These are phyloP conservation scores for Autographa pulchrina DNA, from an alignment of 2,888 invertebrate genomes.

Conservation along the genomic window DNA sequence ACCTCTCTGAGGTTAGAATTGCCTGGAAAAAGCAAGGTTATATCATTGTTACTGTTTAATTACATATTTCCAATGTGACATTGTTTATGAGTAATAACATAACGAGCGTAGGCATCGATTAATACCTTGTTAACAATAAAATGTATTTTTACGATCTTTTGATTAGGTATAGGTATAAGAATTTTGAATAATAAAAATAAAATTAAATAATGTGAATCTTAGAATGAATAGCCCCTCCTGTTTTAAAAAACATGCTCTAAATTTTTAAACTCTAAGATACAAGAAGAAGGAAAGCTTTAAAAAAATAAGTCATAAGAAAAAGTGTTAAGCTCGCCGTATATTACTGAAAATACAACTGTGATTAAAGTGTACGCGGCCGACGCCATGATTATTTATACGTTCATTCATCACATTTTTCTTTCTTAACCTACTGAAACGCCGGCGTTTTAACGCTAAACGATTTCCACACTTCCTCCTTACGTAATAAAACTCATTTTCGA, in stretches of 20 bases:
- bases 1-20: neutral
- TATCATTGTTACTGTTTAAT: neutral
- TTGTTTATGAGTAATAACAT: neutral
- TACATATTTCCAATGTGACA: neutral
- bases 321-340: slow-evolving; percentile 36
- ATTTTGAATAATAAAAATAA: too few relatives aligned
- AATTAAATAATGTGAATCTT: too few relatives aligned
- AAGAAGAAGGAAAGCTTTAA: neutral
- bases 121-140: neutral
- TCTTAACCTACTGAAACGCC: slow-evolving; percentile 58
- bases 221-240: too few relatives aligned
- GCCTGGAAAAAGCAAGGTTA: slow-evolving; percentile 3
- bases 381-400: slow-evolving; percentile 74
- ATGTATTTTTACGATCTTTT: too few relatives aligned
- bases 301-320: slow-evolving; percentile 28
- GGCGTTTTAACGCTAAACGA: slow-evolving; percentile 58
- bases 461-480: slow-evolving; percentile 50
- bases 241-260: too few relatives aligned
- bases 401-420: slow-evolving; percentile 78
- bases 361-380: slow-evolving; percentile 72
- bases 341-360: slow-evolving; percentile 63
- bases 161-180: too few relatives aligned
- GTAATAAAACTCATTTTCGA: slow-evolving; percentile 56
- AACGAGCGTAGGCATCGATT: neutral
- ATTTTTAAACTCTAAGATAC: too few relatives aligned